Conservation (phyloP, 92 coral and sea anemone species). For the Umimayanthus kanabou region DNA sequence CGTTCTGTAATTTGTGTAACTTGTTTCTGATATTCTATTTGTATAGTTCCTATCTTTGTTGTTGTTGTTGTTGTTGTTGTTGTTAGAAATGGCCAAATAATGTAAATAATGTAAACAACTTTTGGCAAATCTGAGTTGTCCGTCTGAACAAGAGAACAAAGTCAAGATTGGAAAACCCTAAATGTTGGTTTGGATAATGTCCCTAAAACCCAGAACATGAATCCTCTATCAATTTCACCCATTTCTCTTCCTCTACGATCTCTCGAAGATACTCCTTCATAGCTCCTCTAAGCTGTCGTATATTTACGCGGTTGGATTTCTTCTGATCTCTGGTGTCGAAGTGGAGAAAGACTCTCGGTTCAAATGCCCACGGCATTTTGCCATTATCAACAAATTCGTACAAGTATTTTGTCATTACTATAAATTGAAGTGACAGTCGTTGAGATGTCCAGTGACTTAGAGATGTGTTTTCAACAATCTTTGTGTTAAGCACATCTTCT, state of each 20-base stretch:
- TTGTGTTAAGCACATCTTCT: not conserved
- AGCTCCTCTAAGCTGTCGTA: not conserved
- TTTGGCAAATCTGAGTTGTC: too few species aligned
- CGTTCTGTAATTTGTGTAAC: too few species aligned
- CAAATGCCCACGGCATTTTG: not conserved
- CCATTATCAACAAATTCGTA: not conserved
- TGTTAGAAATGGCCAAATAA: too few species aligned
- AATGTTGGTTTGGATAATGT: too few species aligned
- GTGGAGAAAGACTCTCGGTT: not conserved
- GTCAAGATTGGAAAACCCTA: too few species aligned
- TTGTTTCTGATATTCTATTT: too few species aligned
- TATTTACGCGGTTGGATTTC: not conserved
- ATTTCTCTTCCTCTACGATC: not conserved
- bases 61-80: too few species aligned
- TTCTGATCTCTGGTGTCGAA: not conserved
- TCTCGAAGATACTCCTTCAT: not conserved
- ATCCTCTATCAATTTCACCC: not conserved
- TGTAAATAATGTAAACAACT: too few species aligned
- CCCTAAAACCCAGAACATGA: not conserved
- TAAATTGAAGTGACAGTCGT: not conserved
- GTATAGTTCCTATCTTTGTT: too few species aligned
- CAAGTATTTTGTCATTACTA: not conserved
- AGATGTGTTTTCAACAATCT: not conserved
- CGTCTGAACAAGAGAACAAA: too few species aligned
- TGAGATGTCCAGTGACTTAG: not conserved